Evolutionary conservation across 2,888 invertebrate species (phyloP), one percentile per base, ranked within the genome.

Genomic region (Apodemia hepburni): DNA sequence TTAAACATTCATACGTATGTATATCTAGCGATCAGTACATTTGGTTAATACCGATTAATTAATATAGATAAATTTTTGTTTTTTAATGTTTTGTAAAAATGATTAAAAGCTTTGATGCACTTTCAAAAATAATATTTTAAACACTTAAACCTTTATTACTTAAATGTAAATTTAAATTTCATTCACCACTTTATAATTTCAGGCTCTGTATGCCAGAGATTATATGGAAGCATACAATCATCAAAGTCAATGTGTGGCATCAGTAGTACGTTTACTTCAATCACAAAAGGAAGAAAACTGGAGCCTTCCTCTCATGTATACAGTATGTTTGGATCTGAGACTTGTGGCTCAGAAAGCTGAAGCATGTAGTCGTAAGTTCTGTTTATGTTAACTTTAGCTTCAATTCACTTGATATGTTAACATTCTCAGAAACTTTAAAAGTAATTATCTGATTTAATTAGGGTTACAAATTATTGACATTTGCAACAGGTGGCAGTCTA

Each of bases 211-310:
- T 62, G 74, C 78, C 47, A 81, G 78, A 49, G 92, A 94, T 68
- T 95, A 92, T 68, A 80, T 93, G 75, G 93, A 93, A 61, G 97
- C 98, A 0, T 98, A 96, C 77, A 93, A 93, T 67, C 92, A 95
- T 68, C 98, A 98, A 79, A 95, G 95, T 71, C 86, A 93, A 7
- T 93, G 97, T 71, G 95, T 97, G 0, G 96, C 96, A 70, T 92
- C 94, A 0, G 94, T 98, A 58, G 95, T 95, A 0, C 97, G 96
- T 79, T 92, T 98, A 62, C 90, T 99, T 59, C 97, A 98, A 81
- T 89, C 94, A 45, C 95, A 97, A 71, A 98, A 97, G 72, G 99
- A 99, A 71, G 98, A 98, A 75, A 99, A 99, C 82, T 99, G 99
- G 99, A 96, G 96, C 71, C 86, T 99, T n/a, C 97, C 98, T 0